A percentile compares a stretch with the other conserved stretches of the same genome.
Evolutionary conservation across 1,140 invertebrate species (phyloP).

Genomic region (Heliconius hermathena): DNA sequence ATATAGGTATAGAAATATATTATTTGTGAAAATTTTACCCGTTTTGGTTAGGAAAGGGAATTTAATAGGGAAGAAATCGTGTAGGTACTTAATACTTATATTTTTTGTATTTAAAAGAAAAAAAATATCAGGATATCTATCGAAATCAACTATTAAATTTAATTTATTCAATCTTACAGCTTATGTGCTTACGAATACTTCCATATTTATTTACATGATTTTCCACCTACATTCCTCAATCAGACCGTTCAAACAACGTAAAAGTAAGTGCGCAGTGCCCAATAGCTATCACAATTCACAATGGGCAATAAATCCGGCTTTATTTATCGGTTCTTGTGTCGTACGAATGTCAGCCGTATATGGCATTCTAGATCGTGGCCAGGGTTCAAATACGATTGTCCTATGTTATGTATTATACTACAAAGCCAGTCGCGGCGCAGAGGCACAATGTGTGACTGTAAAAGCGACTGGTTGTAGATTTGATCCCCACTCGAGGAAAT

Average conservation of each 20-base stretch:
- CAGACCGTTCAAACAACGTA: background rate
- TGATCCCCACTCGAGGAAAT: too few species aligned
- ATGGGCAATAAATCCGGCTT: constrained; percentile 4
- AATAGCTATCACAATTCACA: constrained; percentile 13
- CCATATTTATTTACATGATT: background rate
- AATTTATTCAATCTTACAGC: background rate
- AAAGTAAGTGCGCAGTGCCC: background rate
- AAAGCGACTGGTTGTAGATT: too few species aligned
- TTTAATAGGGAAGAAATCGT: too few species aligned
- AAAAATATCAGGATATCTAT: background rate
- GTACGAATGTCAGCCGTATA: constrained; percentile 32
- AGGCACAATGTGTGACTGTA: too few species aligned
- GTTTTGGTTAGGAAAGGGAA: too few species aligned
- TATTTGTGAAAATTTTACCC: too few species aligned
- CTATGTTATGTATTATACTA: background rate
- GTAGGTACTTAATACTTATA: too few species aligned
- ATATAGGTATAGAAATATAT: too few species aligned
- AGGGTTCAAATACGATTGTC: background rate
- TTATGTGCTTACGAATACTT: background rate
- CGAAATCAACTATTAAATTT: background rate
- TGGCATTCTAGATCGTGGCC: constrained; percentile 16
- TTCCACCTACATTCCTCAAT: constrained; percentile 7
- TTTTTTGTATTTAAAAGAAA: background rate
- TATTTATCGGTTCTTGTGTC: constrained; percentile 22
- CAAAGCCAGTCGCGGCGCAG: too few species aligned